Percentiles rank a stretch among this genome's conserved stretches.
Evolutionary conservation across 1,140 invertebrate genomes (phyloP).

Genomic region (Glomeris maerens): DNA sequence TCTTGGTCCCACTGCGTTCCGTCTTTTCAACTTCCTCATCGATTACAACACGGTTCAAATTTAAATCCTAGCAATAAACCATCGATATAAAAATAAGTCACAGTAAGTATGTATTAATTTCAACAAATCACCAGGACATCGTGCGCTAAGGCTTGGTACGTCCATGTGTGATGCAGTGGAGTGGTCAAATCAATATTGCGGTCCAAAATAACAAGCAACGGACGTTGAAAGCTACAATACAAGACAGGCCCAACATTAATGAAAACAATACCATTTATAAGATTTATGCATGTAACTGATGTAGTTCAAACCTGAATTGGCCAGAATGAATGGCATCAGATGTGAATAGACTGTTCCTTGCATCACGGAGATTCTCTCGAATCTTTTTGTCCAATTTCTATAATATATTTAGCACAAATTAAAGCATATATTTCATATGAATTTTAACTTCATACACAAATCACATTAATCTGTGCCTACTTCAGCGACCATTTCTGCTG

Average conservation of each 20-base stretch:
- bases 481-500: constrained; percentile 93
- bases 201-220: constrained; percentile 83
- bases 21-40: constrained; percentile 46
- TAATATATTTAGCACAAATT: constrained; percentile 7
- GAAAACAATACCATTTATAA: neutral
- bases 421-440: constrained; percentile 5
- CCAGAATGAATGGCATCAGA: constrained; percentile 57
- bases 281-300: neutral
- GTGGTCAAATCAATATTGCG: constrained; percentile 93
- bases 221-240: constrained; percentile 70
- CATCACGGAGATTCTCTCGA: constrained; percentile 88
- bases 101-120: neutral
- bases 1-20: constrained; percentile 21
- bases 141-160: constrained; percentile 92
- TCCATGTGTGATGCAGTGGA: constrained; percentile 98
- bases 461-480: too few relatives aligned
- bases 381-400: constrained; percentile 91
- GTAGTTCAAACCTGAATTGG: constrained; percentile 39
- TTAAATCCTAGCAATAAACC: constrained; percentile 44
- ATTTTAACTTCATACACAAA: too few relatives aligned
- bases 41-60: constrained; percentile 71
- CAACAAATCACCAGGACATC: constrained; percentile 53
- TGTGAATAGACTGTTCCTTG: constrained; percentile 89
- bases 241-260: constrained; percentile 1
- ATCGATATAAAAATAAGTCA: constrained; percentile 7